These are phyloP conservation scores for Sericinus montela DNA, from an alignment of 2,888 invertebrate species.

Conservation along the genomic window DNA sequence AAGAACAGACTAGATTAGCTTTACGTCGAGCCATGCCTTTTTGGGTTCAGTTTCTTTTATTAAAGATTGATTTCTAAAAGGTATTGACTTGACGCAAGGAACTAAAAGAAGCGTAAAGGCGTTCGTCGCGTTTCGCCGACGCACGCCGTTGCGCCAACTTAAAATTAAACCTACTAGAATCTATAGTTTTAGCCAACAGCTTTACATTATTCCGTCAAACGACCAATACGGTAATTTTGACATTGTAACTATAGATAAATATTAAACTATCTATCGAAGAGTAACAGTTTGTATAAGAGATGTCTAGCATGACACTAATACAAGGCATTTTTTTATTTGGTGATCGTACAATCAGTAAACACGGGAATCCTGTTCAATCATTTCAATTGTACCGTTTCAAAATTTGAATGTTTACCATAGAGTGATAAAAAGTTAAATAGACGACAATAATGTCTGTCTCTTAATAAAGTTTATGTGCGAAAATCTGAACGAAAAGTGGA, in stretches of 20 bases:
- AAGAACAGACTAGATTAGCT: conserved; percentile 74
- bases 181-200: conserved; percentile 16
- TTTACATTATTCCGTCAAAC: conserved; percentile 16
- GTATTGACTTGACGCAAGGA: conserved; percentile 58
- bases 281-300: conserved; percentile 6
- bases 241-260: conserved; percentile 16
- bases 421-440: too few relatives aligned
- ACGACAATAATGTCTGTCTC: too few relatives aligned
- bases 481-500: conserved; percentile 6
- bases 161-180: conserved; percentile 32
- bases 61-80: conserved; percentile 24
- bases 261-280: conserved; percentile 17
- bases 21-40: conserved; percentile 55
- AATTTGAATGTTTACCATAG: too few relatives aligned
- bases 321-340: too few relatives aligned
- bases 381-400: too few relatives aligned
- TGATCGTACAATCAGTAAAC: too few relatives aligned
- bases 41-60: neutral
- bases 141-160: conserved; percentile 52
- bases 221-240: conserved; percentile 29
- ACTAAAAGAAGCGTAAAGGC: conserved; percentile 60
- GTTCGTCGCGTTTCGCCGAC: conserved; percentile 47
- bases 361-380: too few relatives aligned
- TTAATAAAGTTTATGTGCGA: neutral
- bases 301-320: neutral